Evolutionary conservation across 2,888 invertebrate genomes (phyloP), one percentile per base, ranked within the genome.

Genomic region (Eupithecia subfuscata): DNA sequence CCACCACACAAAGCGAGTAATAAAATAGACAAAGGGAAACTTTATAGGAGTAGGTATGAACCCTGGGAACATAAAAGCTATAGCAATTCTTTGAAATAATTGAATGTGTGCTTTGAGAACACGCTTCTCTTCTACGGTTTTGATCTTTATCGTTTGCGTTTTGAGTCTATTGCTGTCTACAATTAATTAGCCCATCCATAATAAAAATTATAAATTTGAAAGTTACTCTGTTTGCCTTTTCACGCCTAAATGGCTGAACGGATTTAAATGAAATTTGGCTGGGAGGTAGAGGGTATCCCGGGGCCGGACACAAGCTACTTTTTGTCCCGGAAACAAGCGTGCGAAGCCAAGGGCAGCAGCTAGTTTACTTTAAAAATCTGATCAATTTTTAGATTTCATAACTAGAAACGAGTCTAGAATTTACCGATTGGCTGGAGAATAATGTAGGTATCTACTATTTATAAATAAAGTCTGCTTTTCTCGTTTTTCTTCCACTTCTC

Each of bases 1-100:
- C 14, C 71, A 52, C 64, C 25, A 56, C 52, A 25, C 64, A 63
- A 64, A n/a, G 63, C 25, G 34, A 30, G 64, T 34, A 64, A 64
- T 64, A 64, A 64, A 64, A 64, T 64, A 64, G 34, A 64, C 64
- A 64, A 64, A 34, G 34, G 25, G 16, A 63, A 63, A 64, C 64
- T 64, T 34, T 64, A 64, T 34, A 25, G 18, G 9, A 64, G 60
- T 60, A 14, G 12, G 34, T 71, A 65, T 71, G 65, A 64, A 71
- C 30, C 34, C 25, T 64, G 64, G 9, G 30, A 64, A 18, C 34
- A 34, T 64, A 64, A 64, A 64, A 11, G 64, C 16, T 34, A 34
- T 12, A 25, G 25, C 25, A 60, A 60, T 60, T 22, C 60, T 25
- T 34, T 64, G 64, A 18, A 34, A 64, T 30, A 64, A 64, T 64